phyloP scores from a whole-genome alignment of 2,888 invertebrate species.

The Campoplex nolae region DNA sequence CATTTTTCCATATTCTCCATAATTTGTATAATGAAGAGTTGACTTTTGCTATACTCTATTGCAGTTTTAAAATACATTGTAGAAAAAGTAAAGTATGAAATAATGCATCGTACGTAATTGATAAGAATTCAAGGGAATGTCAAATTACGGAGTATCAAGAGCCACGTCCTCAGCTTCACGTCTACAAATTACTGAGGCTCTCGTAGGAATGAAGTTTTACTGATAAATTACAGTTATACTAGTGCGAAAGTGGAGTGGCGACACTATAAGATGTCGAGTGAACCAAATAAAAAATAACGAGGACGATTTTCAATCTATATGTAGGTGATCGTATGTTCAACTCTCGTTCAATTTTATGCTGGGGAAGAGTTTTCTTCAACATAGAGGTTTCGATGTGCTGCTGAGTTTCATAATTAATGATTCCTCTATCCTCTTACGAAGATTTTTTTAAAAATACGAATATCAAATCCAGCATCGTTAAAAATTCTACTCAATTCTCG shows the following conservation, averaged over 20 bases:
- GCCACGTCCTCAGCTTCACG: constrained; percentile 19
- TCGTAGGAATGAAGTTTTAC: constrained; percentile 4
- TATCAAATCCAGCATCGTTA: background rate
- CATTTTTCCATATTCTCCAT: background rate
- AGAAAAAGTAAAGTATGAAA: background rate
- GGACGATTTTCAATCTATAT: background rate
- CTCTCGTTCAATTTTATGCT: background rate
- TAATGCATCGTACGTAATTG: background rate
- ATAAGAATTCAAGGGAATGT: background rate
- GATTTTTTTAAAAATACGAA: background rate
- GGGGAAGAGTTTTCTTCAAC: background rate
- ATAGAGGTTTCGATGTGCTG: background rate
- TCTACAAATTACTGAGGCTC: constrained; percentile 1
- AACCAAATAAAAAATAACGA: constrained; percentile 31
- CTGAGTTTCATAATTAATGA: background rate
- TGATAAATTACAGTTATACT: constrained; percentile 27
- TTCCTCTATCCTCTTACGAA: too few species aligned
- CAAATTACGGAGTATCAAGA: background rate
- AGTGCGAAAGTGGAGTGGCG: background rate
- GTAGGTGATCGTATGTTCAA: background rate
- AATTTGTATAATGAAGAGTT: background rate
- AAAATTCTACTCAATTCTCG: background rate
- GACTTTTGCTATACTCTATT: background rate
- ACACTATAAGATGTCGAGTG: constrained; percentile 12
- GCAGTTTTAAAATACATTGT: background rate